Evolutionary conservation across 2,797 vertebrate species (phyloP).

Genomic region (Bradypus variegatus): DNA sequence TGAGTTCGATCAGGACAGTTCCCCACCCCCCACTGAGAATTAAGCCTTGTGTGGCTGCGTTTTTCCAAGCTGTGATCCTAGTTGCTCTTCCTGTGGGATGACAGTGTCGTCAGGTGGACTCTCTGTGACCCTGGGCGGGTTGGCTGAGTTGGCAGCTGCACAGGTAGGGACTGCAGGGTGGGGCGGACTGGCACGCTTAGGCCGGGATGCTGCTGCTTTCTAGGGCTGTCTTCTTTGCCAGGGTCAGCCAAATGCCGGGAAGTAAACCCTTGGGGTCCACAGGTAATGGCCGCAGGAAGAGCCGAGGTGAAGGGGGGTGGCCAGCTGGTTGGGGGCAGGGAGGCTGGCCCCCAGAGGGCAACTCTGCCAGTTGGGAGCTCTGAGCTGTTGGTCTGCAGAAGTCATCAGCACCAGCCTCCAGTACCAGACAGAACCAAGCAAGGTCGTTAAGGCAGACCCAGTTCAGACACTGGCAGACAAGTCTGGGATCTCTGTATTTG

Average conservation of each 20-base stretch:
- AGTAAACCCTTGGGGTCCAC: not conserved
- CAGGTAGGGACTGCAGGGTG: not conserved
- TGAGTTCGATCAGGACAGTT: not conserved
- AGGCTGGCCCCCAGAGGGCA: not conserved
- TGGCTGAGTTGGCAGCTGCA: not conserved
- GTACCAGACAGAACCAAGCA: not conserved
- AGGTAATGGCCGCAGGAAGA: not conserved
- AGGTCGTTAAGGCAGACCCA: not conserved
- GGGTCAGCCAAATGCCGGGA: not conserved
- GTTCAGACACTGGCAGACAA: not conserved
- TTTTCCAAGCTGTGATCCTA: not conserved
- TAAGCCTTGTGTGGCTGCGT: constrained; percentile 43
- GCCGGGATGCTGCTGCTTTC: not conserved
- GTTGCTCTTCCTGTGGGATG: not conserved
- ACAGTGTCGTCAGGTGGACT: not conserved
- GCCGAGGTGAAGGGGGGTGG: not conserved
- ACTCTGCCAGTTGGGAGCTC: not conserved
- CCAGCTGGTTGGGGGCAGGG: not conserved
- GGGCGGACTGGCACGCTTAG: not conserved
- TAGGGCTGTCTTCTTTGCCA: not conserved
- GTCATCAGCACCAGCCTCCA: not conserved
- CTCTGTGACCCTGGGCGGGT: not conserved
- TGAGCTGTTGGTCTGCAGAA: not conserved
- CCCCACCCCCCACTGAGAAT: not conserved
- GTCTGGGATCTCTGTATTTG: not conserved